These are phyloP conservation scores for Hemichromis elongatus DNA, from an alignment of 2,113 vertebrate genomes.

Conservation along the genomic window DNA sequence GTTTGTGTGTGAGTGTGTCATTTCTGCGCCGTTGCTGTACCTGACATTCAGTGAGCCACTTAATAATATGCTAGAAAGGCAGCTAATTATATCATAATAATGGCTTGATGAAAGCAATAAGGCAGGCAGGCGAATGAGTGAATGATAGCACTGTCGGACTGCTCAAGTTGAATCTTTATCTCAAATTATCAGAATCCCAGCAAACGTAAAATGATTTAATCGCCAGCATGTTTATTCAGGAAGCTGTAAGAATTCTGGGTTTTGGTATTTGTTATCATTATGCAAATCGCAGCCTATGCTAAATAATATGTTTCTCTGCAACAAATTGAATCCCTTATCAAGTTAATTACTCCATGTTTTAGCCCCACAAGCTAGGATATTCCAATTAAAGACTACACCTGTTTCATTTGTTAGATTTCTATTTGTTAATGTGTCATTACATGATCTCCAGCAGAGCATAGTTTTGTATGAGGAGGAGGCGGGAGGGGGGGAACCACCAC, in stretches of 20 bases:
- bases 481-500: conserved; percentile 28
- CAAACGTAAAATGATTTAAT: conserved; percentile 44
- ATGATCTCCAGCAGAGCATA: conserved; percentile 54
- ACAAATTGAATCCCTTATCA: conserved; percentile 59
- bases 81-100: conserved; percentile 78
- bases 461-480: conserved; percentile 49
- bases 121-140: conserved; percentile 43
- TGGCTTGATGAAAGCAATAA: conserved; percentile 66
- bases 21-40: conserved; percentile 64
- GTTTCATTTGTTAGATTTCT: conserved; percentile 45
- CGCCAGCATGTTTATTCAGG: conserved; percentile 36
- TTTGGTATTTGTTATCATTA: conserved; percentile 44
- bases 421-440: conserved; percentile 57
- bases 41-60: conserved; percentile 74
- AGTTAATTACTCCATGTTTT: conserved; percentile 60
- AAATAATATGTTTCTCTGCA: conserved; percentile 40
- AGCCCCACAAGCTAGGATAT: conserved; percentile 40
- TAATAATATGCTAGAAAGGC: conserved; percentile 73
- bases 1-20: conserved; percentile 38
- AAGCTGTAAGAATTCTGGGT: neutral
- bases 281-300: conserved; percentile 30
- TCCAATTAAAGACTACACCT: conserved; percentile 66
- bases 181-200: conserved; percentile 34
- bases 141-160: conserved; percentile 35
- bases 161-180: conserved; percentile 25